Evolutionary conservation across 2,113 vertebrate genomes (phyloP).

Genomic region (Bos indicus): DNA sequence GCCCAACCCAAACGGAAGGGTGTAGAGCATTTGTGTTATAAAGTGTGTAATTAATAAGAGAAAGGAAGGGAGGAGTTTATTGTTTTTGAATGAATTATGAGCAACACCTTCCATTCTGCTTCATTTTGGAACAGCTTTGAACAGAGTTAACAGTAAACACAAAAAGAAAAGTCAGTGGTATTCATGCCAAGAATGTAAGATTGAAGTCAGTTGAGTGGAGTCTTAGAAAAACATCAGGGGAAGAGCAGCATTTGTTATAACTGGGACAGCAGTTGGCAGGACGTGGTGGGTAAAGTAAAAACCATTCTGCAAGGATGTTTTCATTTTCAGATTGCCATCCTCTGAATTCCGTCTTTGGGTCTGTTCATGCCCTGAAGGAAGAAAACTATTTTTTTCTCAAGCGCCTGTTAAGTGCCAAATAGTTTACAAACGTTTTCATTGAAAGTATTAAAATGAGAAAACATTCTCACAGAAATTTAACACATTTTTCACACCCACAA

Average conservation of each 20-base stretch:
- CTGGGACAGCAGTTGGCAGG: background rate
- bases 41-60: conserved; percentile 61
- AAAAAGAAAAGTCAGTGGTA: background rate
- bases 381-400: background rate
- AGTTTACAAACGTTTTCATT: background rate
- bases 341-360: background rate
- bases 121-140: conserved; percentile 51
- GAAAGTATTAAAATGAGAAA: background rate
- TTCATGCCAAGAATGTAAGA: background rate
- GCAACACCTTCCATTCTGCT: conserved; percentile 47
- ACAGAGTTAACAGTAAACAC: conserved; percentile 24
- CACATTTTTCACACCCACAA: background rate
- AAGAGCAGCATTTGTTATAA: background rate
- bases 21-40: conserved; percentile 63
- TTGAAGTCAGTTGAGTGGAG: background rate
- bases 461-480: background rate
- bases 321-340: background rate
- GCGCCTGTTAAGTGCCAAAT: background rate
- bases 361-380: background rate
- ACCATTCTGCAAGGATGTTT: background rate
- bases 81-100: conserved; percentile 60
- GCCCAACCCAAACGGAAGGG: conserved; percentile 40
- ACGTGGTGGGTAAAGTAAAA: background rate
- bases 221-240: background rate
- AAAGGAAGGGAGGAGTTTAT: conserved; percentile 55